phyloP scores from a whole-genome alignment of 2,888 invertebrate species.

The Drosophila algonquin region DNA sequence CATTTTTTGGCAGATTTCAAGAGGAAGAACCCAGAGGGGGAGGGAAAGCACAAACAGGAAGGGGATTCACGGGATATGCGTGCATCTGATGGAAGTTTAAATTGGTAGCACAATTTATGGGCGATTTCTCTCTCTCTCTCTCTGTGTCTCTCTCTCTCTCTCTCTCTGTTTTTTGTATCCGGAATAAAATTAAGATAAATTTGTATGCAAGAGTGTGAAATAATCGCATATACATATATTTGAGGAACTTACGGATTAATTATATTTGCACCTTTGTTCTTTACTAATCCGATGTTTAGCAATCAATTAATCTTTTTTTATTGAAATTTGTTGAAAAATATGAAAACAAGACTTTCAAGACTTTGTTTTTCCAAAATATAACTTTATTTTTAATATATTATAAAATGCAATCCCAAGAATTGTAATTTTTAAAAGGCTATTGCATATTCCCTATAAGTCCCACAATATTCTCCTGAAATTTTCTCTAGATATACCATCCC shows the following conservation, averaged over 20 bases:
- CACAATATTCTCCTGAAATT: too few species aligned
- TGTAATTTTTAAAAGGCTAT: too few species aligned
- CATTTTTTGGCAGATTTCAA: slow-evolving; percentile 25
- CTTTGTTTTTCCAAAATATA: too few species aligned
- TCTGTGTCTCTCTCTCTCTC: not conserved
- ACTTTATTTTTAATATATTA: too few species aligned
- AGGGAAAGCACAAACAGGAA: slow-evolving; percentile 18
- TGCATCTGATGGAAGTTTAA: slow-evolving; percentile 35
- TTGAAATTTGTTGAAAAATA: not conserved
- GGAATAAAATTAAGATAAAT: slow-evolving; percentile 32
- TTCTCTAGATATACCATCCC: too few species aligned
- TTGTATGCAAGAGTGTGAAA: not conserved
- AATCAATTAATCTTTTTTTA: not conserved
- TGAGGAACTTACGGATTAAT: not conserved
- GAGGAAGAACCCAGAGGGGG: not conserved
- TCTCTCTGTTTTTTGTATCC: slow-evolving; percentile 8
- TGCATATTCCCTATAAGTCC: too few species aligned
- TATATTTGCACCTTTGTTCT: too few species aligned
- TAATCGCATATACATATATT: not conserved
- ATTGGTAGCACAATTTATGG: slow-evolving; percentile 33
- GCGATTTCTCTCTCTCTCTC: slow-evolving; percentile 6
- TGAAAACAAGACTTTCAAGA: too few species aligned
- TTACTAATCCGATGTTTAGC: not conserved
- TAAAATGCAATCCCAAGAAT: too few species aligned
- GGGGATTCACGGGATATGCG: not conserved